Conservation (phyloP, 2,797 vertebrate species). For the Cottoperca gobio region DNA sequence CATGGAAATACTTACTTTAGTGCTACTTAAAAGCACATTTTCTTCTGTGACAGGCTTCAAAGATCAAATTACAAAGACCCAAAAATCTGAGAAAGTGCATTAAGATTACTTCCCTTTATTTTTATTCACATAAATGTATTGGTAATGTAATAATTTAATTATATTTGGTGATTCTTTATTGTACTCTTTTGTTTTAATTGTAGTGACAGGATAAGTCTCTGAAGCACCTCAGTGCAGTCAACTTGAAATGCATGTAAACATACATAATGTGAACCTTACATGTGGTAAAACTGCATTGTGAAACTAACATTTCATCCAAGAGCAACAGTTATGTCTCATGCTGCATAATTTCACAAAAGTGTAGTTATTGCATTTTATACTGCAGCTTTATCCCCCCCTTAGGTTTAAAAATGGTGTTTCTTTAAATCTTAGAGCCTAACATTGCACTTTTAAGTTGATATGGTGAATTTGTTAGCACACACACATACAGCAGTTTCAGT, state of each 20-base stretch:
- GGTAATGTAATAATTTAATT: not conserved
- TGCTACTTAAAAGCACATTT: not conserved
- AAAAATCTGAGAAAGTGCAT: not conserved
- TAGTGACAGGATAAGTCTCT: too few species aligned
- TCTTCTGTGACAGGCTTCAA: not conserved
- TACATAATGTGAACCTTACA: not conserved
- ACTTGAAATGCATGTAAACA: not conserved
- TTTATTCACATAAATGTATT: not conserved
- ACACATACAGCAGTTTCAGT: not conserved
- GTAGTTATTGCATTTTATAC: too few species aligned
- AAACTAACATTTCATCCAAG: not conserved
- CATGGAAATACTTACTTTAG: not conserved
- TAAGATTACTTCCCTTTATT: not conserved
- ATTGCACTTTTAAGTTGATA: not conserved
- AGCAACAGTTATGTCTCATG: too few species aligned
- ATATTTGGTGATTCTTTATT: not conserved
- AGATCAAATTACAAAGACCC: not conserved
- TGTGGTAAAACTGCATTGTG: not conserved
- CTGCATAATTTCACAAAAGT: too few species aligned
- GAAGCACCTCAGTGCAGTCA: too few species aligned
- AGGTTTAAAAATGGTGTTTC: too few species aligned
- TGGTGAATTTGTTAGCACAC: not conserved
- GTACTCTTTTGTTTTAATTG: too few species aligned
- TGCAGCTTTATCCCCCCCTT: too few species aligned
- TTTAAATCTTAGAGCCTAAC: too few species aligned